Evolutionary conservation across 2,888 invertebrate species (phyloP), one percentile per base, ranked within the genome.

Genomic region (Ecliptopera silaceata): DNA sequence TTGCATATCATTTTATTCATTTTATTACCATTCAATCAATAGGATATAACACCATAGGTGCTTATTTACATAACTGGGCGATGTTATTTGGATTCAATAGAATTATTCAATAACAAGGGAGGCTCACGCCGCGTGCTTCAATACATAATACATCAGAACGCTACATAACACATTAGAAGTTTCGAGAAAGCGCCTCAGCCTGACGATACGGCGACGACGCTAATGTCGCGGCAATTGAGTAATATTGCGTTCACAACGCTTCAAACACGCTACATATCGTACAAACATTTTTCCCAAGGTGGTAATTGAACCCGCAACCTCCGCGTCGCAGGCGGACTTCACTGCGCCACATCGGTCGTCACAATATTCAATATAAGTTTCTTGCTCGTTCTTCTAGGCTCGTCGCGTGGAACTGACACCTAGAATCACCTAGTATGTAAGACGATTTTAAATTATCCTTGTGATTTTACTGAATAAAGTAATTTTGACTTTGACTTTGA

Each of bases 1-100:
- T n/a, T n/a, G n/a, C n/a, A n/a, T n/a, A n/a, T n/a, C n/a, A n/a
- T n/a, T n/a, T n/a, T 88, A 89, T 86, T 85, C 81, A 78, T 85
- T 83, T 88, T 84, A 89, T 88, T 89, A 80, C 78, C 81, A 87
- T 84, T 85, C 81, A 86, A 86, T 85, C 80, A 82, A 80, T 82
- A 81, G 69, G 76, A 78, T 74, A 80, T 79, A 76, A 84, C 88
- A 88, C 86, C 85, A 75, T 75, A 65, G 85, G 88, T 88, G 86
- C 74, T 84, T 91, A 90, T 91, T 87, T 91, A 91, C 91, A 90
- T 69, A 72, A 78, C 75, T 68, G 72, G 76, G 63, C 72, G 70
- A 80, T 59, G 56, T 68, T 65, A 70, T 65, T 60, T 50, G 66
- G 63, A 75, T 71, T 71, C 55, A 74, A 72, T 67, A 74, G 66